Evolutionary conservation across 2,888 invertebrate genomes (phyloP), one percentile per base, ranked within the genome.

Genomic region (Trissoscelio sp.): DNA sequence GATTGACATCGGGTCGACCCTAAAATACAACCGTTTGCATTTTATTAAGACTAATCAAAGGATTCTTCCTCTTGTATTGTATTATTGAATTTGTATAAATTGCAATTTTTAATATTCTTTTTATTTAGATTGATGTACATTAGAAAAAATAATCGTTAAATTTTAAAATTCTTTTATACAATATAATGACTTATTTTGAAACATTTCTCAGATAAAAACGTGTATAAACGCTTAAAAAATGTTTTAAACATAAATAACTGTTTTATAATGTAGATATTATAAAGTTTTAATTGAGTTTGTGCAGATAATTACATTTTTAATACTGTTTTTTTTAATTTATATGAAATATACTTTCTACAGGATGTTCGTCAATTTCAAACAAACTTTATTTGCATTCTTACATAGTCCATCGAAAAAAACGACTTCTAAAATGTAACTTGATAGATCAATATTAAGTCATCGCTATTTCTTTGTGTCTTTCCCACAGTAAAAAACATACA

Each of bases 1-100:
- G 85, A 86, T 86, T 86, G 85, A 84, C 84, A 81, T 79, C 73
- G 73, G 34, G 34, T 55, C 42, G 18, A 73, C 74, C 64, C 66
- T 72, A 58, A 75, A 60, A 66, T 64, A 44, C 48, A 51, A 78
- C 20, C 67, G 62, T 60, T 72, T 74, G 55, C 66, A 75, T 67
- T 72, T 81, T 67, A 74, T 69, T 69, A 69, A 48, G 18, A 74
- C 14, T 55, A 67, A 60, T 79, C 79, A 69, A 74, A 74, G 58
- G 62, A 44, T 74, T n/a, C n/a, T 74, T 74, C 74, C 46, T 73
- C 37, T n/a, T 6, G n/a, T 16, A 72, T 79, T 58, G n/a, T 51
- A 37, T 58, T 44, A 24, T 11, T n/a, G 0, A 34, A 34, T 69
- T 44, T 60, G 16, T 69, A 37, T 44, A 42, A 62, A 24, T 24